Conservation (phyloP, 2,113 vertebrate genomes). For the Oxygymnocypris stewartii region DNA sequence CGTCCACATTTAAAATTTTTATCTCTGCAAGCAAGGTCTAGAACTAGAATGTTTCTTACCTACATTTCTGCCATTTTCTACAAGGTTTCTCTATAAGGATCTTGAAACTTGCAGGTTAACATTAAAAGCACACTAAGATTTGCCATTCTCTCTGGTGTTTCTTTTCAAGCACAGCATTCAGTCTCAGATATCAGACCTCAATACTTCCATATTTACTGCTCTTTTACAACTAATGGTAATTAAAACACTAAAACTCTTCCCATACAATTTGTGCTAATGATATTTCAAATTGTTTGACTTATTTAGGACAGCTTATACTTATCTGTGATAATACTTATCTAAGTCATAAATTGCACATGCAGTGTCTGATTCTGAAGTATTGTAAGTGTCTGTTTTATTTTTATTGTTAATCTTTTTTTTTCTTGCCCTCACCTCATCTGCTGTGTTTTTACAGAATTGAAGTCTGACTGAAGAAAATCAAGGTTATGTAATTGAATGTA, state of each 20-base stretch:
- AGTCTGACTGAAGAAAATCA: constrained; percentile 32
- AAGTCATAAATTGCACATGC: not conserved
- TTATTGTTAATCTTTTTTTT: not conserved
- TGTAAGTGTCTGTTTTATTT: not conserved
- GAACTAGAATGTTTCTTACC: not conserved
- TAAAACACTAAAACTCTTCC: not conserved
- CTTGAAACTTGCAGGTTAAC: not conserved
- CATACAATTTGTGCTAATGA: not conserved
- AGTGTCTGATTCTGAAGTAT: not conserved
- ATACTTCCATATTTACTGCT: not conserved
- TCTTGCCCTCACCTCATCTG: constrained; percentile 17
- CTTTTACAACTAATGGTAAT: not conserved
- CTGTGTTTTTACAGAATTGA: constrained; percentile 4
- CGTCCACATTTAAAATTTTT: not conserved
- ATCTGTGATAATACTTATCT: no score
- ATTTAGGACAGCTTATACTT: no score
- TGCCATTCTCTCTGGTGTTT: not conserved
- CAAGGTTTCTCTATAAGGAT: not conserved
- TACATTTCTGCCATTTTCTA: not conserved
- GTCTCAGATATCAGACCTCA: constrained; percentile 7
- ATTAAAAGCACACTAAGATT: not conserved
- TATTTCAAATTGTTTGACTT: not conserved
- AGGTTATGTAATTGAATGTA: constrained; percentile 37
- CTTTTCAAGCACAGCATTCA: constrained; percentile 23
- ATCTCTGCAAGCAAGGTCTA: not conserved